Evolutionary conservation across 2,113 vertebrate species (phyloP).

Genomic region (Hemichromis elongatus): DNA sequence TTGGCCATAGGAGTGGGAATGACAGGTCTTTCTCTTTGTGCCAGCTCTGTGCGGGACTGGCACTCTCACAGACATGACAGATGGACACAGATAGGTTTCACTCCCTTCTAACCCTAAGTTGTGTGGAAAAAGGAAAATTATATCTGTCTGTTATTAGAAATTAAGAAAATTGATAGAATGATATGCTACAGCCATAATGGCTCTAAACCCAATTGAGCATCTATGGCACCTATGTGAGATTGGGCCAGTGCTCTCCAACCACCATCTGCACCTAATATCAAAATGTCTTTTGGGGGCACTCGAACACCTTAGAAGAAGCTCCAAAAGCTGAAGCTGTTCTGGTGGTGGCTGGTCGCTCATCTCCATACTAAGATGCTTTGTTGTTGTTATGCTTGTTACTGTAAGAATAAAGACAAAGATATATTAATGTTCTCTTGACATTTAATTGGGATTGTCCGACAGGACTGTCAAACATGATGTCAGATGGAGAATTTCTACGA

Average conservation of each 20-base stretch:
- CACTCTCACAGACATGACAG: background rate
- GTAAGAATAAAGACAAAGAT: background rate
- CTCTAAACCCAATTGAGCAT: background rate
- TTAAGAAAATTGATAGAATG: background rate
- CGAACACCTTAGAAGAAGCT: background rate
- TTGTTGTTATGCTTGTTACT: background rate
- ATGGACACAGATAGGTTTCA: background rate
- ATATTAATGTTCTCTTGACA: background rate
- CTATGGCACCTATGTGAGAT: background rate
- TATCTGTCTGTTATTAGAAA: background rate
- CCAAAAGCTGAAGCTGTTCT: background rate
- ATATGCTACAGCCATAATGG: background rate
- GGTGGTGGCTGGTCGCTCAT: background rate
- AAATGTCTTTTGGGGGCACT: background rate
- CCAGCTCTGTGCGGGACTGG: background rate
- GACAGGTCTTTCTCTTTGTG: background rate
- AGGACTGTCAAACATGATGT: slow-evolving; percentile 99
- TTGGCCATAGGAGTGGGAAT: background rate
- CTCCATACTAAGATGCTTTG: background rate
- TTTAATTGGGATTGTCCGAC: slow-evolving; percentile 34
- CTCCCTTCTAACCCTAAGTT: background rate
- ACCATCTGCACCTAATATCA: background rate
- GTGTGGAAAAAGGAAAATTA: background rate
- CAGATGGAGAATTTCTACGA: slow-evolving; percentile 94
- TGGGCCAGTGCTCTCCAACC: background rate